Base-by-base conservation (phyloP, 2,797 vertebrate genomes). In the Pteronotus mesoamericanus region DNA sequence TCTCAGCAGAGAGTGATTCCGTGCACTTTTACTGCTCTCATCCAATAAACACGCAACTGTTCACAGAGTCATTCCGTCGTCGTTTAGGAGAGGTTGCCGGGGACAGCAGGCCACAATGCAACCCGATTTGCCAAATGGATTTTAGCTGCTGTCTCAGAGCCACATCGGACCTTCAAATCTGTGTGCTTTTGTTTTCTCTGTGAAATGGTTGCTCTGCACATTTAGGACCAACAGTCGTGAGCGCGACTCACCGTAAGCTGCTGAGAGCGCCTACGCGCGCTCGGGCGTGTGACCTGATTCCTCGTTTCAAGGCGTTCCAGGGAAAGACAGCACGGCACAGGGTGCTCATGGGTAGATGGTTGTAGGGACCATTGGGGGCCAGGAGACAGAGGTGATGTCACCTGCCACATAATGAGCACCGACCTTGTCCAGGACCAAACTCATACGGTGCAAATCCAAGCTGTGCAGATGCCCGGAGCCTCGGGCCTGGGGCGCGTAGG, bases 1-100 rank as follows among this genome's bases (percentile, higher is more conserved):
- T 97, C 64, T 93, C 94, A 72, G 92, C 89, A 66, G 94, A 95
- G 95, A 61, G 92, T 69, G 57, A 74, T 92, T 96, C 29, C 22
- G 61, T 37, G 91, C 51, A 5, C 57, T 32, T 92, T 94, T 57
- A 29, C 74, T 83, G 16, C 24, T 7, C 6, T 34, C 74, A 74
- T 74, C 71, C 91, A 64, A 51, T 88, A 51, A 95, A 95, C 90
- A 57, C 0, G 26, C 95, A 71, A 92, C 80, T 61, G 87, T 21
- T 90, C 53, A 1, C 32, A 32, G 75, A 55, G 57, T 37, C 71
- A 3, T 68, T 82, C 53, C 51, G 92, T 53, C 32, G 51, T 19
- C 15, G 48, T 92, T 59, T 86, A 84, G 92, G 95, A 88, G 89
- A 61, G 3, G 22, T 86, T 46, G 69, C 92, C 37, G 61, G 74